A percentile compares a stretch with the other conserved stretches of the same genome.
These are phyloP conservation scores for Rugalucina vietnamica DNA, from an alignment of 2,888 invertebrate genomes.

Conservation along the genomic window DNA sequence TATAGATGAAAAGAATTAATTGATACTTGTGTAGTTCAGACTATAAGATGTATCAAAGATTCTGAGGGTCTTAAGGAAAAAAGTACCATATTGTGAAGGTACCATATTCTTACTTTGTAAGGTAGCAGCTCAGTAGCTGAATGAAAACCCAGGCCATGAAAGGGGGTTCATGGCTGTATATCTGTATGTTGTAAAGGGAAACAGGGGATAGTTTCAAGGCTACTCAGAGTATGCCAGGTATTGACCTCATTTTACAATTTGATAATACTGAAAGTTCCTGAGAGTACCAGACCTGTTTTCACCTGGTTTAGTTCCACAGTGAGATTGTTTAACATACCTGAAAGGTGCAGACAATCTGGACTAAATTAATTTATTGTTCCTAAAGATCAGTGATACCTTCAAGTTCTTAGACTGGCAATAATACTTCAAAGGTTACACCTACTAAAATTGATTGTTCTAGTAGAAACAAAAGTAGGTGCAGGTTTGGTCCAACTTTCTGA, in stretches of 20 bases:
- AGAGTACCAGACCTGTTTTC: not conserved
- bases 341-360: slow-evolving; percentile 1
- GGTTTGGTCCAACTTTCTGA: not conserved
- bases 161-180: no score
- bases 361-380: not conserved
- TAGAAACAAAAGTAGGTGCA: not conserved
- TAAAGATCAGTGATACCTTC: not conserved
- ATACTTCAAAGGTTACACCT: not conserved
- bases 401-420: not conserved
- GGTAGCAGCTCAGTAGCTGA: no score
- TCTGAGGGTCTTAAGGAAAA: no score
- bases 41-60: not conserved
- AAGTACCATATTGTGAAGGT: no score
- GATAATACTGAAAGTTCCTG: no score
- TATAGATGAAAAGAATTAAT: slow-evolving; percentile 8
- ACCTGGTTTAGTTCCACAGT: not conserved
- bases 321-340: slow-evolving; percentile 3
- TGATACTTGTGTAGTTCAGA: not conserved
- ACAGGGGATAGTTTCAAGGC: no score
- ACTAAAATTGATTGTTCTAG: no score
- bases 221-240: no score
- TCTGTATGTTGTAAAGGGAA: no score
- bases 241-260: no score
- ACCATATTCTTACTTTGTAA: no score
- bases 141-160: no score